Evolutionary conservation across 2,888 invertebrate species (phyloP), one percentile per base, ranked within the genome.

Genomic region (Rhogogaster chlorosoma): DNA sequence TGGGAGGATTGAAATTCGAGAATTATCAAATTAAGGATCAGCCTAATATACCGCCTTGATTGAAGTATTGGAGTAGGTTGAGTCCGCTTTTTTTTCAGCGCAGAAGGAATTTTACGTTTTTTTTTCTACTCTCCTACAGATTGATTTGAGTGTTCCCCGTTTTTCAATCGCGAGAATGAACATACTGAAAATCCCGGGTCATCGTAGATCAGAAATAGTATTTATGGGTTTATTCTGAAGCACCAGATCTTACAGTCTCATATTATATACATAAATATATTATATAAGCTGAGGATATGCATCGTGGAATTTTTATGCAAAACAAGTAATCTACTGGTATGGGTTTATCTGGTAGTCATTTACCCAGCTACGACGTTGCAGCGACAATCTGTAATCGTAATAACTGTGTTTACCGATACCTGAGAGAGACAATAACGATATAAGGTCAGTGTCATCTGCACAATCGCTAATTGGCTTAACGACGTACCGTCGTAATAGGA

Each of bases 361-460:
- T 61, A 61, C 3, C 61, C 61, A 26, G 61, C 61, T 61, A 61
- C 26, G 61, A 61, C 26, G 26, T 61, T 61, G 61, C 61, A 61
- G 61, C 26, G 26, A 61, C 10, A 61, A 61, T 61, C 26, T 61
- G 26, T 26, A 61, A 61, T 26, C 26, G 22, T 61, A 61, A 26
- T 61, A 26, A 61, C 26, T 61, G 22, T 61, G 26, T 70, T 70
- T 32, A 70, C 36, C 36, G 6, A 29, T 70, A 70, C 29, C 67
- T 67, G 32, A 32, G 42, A 22, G 22, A 73, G 38, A 42, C 38
- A 73, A 73, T 73, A 73, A 29, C 77, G 77, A 77, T 77, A 77
- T 77, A 77, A 77, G 77, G 77, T 77, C 77, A 77, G 77, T 77
- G 53, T 77, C 77, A 53, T 53, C 26, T 32, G 29, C 53, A 77